These are phyloP conservation scores for Ceratina calcarata DNA, from an alignment of 1,140 invertebrate genomes.

Conservation along the genomic window DNA sequence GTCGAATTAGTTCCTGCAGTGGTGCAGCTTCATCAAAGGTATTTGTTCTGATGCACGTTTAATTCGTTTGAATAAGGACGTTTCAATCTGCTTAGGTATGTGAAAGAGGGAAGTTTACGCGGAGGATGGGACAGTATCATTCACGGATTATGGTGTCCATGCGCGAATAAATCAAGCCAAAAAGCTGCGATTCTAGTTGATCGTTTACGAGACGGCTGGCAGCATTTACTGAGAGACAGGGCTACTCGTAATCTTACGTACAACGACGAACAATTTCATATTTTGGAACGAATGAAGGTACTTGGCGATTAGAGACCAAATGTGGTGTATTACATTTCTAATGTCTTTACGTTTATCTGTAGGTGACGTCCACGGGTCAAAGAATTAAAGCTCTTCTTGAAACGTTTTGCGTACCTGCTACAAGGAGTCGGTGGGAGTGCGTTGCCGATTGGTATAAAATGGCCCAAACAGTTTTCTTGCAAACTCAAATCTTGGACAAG, in stretches of 20 bases:
- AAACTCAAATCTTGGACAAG: constrained; percentile 88
- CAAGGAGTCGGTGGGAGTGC: constrained; percentile 85
- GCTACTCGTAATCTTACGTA: constrained; percentile 91
- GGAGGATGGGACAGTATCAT: constrained; percentile 89
- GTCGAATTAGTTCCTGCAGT: constrained; percentile 80
- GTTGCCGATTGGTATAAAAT: constrained; percentile 92
- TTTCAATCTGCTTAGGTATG: constrained; percentile 66
- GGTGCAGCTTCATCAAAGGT: constrained; percentile 82
- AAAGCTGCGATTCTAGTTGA: constrained; percentile 88
- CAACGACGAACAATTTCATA: constrained; percentile 96
- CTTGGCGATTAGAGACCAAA: background rate
- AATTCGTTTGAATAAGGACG: constrained; percentile 5
- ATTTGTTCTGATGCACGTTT: constrained; percentile 62
- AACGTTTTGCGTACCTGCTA: constrained; percentile 84
- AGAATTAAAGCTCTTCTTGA: constrained; percentile 85
- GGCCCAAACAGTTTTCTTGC: constrained; percentile 88
- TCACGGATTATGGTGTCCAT: constrained; percentile 85
- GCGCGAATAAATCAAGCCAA: constrained; percentile 84
- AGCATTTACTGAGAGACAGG: constrained; percentile 92
- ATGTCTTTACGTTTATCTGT: constrained; percentile 1
- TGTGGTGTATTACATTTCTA: no score
- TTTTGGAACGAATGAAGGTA: constrained; percentile 89
- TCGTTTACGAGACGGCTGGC: constrained; percentile 93
- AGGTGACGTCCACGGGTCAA: constrained; percentile 85
- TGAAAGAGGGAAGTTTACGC: constrained; percentile 82